phyloP scores from a whole-genome alignment of 2,797 vertebrate species.

The Gadopsis marmoratus region DNA sequence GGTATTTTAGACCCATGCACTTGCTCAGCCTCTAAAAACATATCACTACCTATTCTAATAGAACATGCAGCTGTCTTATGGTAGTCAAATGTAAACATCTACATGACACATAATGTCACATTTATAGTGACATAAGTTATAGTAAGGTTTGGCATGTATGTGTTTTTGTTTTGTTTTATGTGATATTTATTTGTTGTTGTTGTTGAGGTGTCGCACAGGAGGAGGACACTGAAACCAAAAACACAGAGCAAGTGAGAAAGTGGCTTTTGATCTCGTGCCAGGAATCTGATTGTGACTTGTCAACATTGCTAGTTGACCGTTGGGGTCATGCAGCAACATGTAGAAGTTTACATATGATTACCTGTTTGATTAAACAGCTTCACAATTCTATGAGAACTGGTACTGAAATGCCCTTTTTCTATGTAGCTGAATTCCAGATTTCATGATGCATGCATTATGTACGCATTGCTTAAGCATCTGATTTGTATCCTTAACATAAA shows the following conservation, averaged over 20 bases:
- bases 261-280: background rate
- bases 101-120: background rate
- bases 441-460: conserved; percentile 30
- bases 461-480: background rate
- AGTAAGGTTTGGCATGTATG: background rate
- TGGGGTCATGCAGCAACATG: background rate
- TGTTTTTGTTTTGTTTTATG: background rate
- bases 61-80: background rate
- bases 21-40: background rate
- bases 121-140: background rate
- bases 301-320: background rate
- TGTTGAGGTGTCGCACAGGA: background rate
- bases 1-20: background rate
- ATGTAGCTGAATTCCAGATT: background rate
- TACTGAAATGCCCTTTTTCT: background rate
- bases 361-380: background rate
- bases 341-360: background rate
- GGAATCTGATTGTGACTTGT: background rate
- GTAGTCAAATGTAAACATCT: background rate
- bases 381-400: background rate
- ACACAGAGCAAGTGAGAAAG: background rate
- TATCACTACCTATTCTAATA: background rate
- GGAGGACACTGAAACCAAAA: background rate
- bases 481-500: conserved; percentile 17
- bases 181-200: no score